phyloP scores from a whole-genome alignment of 2,888 invertebrate genomes.

The Drosophila algonquin region DNA sequence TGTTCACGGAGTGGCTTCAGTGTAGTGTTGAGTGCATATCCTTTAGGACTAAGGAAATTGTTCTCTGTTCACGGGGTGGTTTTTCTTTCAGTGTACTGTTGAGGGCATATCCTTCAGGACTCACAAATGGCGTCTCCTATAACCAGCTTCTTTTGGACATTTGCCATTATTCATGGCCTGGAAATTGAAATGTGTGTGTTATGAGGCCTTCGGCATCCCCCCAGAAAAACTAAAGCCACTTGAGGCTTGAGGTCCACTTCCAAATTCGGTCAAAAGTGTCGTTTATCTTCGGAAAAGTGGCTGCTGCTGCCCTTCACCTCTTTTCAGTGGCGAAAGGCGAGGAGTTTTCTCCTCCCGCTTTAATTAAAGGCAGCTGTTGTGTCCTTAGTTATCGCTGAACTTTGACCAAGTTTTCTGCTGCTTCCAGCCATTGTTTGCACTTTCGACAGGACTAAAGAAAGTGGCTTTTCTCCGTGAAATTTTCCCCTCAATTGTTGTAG shows the following conservation, averaged over 20 bases:
- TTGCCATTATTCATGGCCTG: constrained; percentile 60
- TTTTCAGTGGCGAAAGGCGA: constrained; percentile 23
- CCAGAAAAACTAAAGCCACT: not conserved
- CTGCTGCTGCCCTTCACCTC: not conserved
- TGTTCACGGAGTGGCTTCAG: too few species aligned
- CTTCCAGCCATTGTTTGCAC: constrained; percentile 18
- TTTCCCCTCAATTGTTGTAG: constrained; percentile 12
- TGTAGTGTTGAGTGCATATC: too few species aligned
- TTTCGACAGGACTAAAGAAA: constrained; percentile 15
- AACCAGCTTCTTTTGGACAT: constrained; percentile 45
- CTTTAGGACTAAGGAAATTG: too few species aligned
- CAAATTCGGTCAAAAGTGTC: constrained; percentile 70
- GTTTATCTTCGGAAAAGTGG: constrained; percentile 52
- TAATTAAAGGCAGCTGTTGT: constrained; percentile 70
- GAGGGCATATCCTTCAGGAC: not conserved
- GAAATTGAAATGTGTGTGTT: constrained; percentile 54
- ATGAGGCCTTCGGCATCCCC: constrained; percentile 20
- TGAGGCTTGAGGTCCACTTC: constrained; percentile 13
- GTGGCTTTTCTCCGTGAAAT: constrained; percentile 8
- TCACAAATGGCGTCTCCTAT: constrained; percentile 17
- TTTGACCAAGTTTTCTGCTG: constrained; percentile 58
- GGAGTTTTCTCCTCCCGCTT: constrained; percentile 49
- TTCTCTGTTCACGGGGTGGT: too few species aligned
- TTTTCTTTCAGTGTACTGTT: not conserved
- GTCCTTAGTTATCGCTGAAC: constrained; percentile 50